phyloP scores from a whole-genome alignment of 2,888 invertebrate species.

The Syritta pipiens region DNA sequence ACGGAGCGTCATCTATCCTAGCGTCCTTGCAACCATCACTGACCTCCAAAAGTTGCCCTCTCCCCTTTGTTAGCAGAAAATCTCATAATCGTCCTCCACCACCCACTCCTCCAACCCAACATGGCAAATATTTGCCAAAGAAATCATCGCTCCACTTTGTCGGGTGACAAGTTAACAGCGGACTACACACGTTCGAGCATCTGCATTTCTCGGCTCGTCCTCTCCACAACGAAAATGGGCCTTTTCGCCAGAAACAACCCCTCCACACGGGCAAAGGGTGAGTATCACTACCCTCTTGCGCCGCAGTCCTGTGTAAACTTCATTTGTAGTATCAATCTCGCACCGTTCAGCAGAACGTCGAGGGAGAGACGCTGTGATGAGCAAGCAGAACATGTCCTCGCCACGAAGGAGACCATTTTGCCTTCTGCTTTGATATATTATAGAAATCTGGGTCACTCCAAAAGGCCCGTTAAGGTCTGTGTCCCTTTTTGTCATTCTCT shows the following conservation, averaged over 20 bases:
- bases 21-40: too few relatives aligned
- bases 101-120: slow-evolving; percentile 9
- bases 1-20: too few relatives aligned
- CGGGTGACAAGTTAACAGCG: slow-evolving; percentile 65
- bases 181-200: slow-evolving; percentile 52
- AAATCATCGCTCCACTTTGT: slow-evolving; percentile 60
- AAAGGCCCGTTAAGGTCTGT: slow-evolving; percentile 8
- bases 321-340: slow-evolving; percentile 65
- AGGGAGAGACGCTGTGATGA: slow-evolving; percentile 56
- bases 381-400: slow-evolving; percentile 52
- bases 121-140: slow-evolving; percentile 52
- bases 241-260: slow-evolving; percentile 12
- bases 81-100: too few relatives aligned
- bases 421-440: slow-evolving; percentile 31
- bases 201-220: not conserved
- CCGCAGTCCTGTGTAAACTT: slow-evolving; percentile 65
- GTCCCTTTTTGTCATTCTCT: not conserved
- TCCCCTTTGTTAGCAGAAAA: too few relatives aligned
- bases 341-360: slow-evolving; percentile 51
- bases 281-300: slow-evolving; percentile 28
- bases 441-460: slow-evolving; percentile 38
- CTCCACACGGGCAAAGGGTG: slow-evolving; percentile 6
- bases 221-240: slow-evolving; percentile 9
- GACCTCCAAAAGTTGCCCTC: too few relatives aligned
- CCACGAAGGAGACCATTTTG: not conserved